phyloP scores from a whole-genome alignment of 2,113 vertebrate species.

The Bubo scandiacus region DNA sequence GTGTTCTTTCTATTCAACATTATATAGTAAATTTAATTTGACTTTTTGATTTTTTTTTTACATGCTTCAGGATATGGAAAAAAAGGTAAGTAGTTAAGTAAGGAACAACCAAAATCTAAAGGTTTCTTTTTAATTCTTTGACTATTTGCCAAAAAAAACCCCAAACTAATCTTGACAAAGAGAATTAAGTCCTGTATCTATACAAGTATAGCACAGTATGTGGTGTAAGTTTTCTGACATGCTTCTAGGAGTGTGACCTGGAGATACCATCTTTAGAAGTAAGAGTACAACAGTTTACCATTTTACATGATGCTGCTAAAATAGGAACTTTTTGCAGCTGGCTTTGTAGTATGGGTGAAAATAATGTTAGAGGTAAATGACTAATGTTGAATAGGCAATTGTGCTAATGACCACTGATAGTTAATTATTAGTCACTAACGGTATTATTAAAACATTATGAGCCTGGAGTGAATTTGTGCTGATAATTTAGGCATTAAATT shows the following conservation, averaged over 20 bases:
- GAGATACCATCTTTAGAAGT: not conserved
- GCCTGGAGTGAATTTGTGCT: not conserved
- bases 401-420: not conserved
- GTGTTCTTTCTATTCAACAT: not conserved
- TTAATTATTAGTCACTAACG: not conserved
- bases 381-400: not conserved
- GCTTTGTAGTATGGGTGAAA: not conserved
- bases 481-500: not conserved
- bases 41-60: not conserved
- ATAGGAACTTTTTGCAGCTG: not conserved
- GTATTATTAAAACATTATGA: not conserved
- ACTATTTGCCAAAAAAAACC: not conserved
- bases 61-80: conserved; percentile 80
- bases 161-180: not conserved
- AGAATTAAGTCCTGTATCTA: not conserved
- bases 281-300: not conserved
- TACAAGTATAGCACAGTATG: too few species aligned
- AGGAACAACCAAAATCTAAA: not conserved
- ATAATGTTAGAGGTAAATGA: not conserved
- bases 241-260: not conserved
- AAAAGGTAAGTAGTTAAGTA: conserved; percentile 70
- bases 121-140: not conserved
- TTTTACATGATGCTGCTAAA: not conserved
- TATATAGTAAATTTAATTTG: not conserved
- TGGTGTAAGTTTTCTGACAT: not conserved